Conservation (phyloP, 1,140 invertebrate genomes). For the Cydia splendana region DNA sequence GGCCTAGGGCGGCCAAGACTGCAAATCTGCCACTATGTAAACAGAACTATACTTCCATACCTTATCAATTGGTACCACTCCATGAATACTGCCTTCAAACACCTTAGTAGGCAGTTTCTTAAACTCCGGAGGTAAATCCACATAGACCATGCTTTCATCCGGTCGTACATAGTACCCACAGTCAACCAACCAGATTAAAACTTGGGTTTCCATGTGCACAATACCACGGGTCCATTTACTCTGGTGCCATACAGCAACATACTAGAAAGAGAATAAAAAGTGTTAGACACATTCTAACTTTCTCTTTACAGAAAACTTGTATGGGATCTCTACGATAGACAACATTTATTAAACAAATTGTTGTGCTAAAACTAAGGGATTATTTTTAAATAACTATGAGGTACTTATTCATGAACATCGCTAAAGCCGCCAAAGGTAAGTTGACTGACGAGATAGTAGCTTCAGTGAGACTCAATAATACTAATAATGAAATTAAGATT, state of each 20-base stretch:
- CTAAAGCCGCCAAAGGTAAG: too few relatives aligned
- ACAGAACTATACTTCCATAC: slow-evolving; percentile 36
- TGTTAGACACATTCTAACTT: not conserved
- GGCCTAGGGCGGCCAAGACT: too few relatives aligned
- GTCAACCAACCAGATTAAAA: slow-evolving; percentile 61
- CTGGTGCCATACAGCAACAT: slow-evolving; percentile 61
- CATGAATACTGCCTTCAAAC: slow-evolving; percentile 66
- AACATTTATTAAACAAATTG: not conserved
- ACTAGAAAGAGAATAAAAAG: slow-evolving; percentile 44
- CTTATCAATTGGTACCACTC: slow-evolving; percentile 57
- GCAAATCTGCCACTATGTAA: not conserved
- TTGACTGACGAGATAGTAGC: too few relatives aligned
- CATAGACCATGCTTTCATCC: slow-evolving; percentile 46
- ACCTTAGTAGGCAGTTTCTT: slow-evolving; percentile 56
- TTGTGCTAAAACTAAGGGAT: too few relatives aligned
- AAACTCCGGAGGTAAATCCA: slow-evolving; percentile 49
- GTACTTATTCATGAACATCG: too few relatives aligned
- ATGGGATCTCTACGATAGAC: not conserved
- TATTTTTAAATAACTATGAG: too few relatives aligned
- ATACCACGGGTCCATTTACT: slow-evolving; percentile 58
- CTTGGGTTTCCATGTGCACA: slow-evolving; percentile 52
- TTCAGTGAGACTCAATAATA: too few relatives aligned
- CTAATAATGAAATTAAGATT: too few relatives aligned
- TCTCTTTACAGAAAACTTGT: not conserved
- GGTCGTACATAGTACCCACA: slow-evolving; percentile 55